A percentile compares a stretch with the other conserved stretches of the same genome.
phyloP scores from a whole-genome alignment of 2,888 invertebrate genomes.

The Lithophane leautieri region DNA sequence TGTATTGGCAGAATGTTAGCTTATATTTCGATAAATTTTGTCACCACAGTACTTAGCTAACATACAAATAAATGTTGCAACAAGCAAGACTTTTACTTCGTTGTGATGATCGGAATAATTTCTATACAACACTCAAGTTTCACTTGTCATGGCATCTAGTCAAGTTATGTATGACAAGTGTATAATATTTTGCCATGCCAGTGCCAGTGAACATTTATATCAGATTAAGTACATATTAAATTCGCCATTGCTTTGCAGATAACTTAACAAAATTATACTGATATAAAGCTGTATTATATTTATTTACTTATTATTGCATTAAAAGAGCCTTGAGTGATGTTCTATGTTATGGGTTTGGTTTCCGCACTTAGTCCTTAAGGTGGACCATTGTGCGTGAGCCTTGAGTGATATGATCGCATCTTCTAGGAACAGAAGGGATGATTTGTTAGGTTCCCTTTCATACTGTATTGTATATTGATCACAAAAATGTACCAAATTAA shows the following conservation, averaged over 20 bases:
- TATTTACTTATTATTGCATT: neutral
- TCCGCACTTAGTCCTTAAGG: too few relatives aligned
- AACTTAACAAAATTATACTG: neutral
- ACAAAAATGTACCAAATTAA: neutral
- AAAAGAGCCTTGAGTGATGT: neutral
- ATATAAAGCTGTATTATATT: neutral
- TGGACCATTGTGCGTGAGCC: too few relatives aligned
- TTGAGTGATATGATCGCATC: neutral
- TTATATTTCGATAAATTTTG: neutral
- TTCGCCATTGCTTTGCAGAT: constrained; percentile 52
- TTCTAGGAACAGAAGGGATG: neutral
- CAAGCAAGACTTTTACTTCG: neutral
- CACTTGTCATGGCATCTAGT: neutral
- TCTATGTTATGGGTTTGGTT: too few relatives aligned
- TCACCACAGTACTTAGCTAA: neutral
- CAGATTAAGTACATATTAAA: constrained; percentile 29
- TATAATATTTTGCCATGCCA: neutral
- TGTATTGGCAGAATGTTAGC: neutral
- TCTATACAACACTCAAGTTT: neutral
- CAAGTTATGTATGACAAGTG: neutral
- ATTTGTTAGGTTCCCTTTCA: neutral
- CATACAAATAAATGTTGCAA: neutral
- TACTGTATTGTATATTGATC: neutral
- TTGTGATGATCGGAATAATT: neutral
- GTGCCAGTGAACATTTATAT: constrained; percentile 16